These are phyloP conservation scores for Crematogaster levior DNA, from an alignment of 2,888 invertebrate genomes.

Conservation along the genomic window DNA sequence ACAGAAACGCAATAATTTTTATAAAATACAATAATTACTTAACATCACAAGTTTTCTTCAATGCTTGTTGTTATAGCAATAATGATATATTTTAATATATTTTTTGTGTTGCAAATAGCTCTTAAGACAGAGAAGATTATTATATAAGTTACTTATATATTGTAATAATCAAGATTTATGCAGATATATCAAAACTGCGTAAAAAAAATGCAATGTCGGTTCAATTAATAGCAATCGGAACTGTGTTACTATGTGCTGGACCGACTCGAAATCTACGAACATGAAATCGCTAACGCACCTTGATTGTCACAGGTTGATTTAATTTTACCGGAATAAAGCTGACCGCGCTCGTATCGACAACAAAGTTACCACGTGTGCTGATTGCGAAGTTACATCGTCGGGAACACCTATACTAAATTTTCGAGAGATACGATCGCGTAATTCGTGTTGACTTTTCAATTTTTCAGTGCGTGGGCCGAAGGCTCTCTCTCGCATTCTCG, in stretches of 20 bases:
- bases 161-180: no score
- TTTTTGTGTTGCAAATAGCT: not conserved
- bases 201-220: no score
- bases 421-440: slow-evolving; percentile 45
- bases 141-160: not conserved
- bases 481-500: slow-evolving; percentile 36
- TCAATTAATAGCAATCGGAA: not conserved
- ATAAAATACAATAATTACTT: not conserved
- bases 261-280: not conserved
- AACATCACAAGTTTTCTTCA: not conserved
- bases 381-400: slow-evolving; percentile 32
- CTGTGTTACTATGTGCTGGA: not conserved
- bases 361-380: slow-evolving; percentile 37
- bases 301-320: slow-evolving; percentile 19
- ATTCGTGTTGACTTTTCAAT: slow-evolving; percentile 51
- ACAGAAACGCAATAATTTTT: not conserved
- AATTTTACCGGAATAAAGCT: slow-evolving; percentile 19
- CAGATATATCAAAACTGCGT: no score
- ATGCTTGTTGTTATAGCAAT: not conserved
- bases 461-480: slow-evolving; percentile 50
- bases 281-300: slow-evolving; percentile 25
- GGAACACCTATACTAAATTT: slow-evolving; percentile 40
- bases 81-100: not conserved
- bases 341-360: slow-evolving; percentile 36
- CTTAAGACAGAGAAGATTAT: not conserved